phyloP scores from a whole-genome alignment of 2,113 vertebrate genomes.

The Strix uralensis region DNA sequence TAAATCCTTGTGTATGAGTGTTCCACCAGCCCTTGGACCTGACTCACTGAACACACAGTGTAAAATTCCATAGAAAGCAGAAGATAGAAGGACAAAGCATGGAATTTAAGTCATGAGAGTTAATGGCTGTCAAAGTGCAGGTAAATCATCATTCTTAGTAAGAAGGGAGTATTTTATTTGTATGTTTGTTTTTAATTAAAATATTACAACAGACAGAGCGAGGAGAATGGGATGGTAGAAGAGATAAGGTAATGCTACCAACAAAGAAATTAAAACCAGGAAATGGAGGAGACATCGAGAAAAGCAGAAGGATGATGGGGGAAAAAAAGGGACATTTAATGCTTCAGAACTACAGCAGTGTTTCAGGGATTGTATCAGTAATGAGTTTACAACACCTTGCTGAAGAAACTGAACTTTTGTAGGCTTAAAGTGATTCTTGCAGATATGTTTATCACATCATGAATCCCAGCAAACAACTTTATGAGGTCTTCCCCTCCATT shows the following conservation, averaged over 20 bases:
- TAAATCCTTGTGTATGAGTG: rapidly evolving
- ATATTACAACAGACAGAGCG: neutral
- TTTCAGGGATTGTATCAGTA: neutral
- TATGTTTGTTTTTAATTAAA: neutral
- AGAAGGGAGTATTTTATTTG: neutral
- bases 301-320: neutral
- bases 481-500: neutral
- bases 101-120: neutral
- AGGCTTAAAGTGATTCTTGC: neutral
- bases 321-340: neutral
- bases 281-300: neutral
- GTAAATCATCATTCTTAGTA: neutral
- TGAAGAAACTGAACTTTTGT: neutral
- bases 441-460: neutral
- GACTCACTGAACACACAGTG: neutral
- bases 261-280: neutral
- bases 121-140: neutral
- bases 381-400: neutral
- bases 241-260: neutral
- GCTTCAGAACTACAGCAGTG: neutral
- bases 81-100: neutral
- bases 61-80: neutral
- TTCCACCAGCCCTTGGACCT: neutral
- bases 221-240: neutral
- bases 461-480: conserved; percentile 7